These are phyloP conservation scores for Marronus borbonicus DNA, from an alignment of 2,888 invertebrate genomes.

Conservation along the genomic window DNA sequence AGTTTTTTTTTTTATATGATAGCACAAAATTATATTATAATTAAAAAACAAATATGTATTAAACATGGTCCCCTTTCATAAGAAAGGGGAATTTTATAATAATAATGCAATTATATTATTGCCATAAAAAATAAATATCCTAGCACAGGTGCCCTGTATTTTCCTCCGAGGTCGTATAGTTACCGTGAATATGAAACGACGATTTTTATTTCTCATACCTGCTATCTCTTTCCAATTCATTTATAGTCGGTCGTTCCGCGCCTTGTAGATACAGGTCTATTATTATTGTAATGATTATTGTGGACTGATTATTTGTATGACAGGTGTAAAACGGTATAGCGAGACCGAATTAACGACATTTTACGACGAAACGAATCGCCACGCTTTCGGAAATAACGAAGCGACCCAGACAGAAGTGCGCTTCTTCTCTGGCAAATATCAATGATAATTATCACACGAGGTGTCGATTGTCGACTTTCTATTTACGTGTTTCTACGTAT, in stretches of 20 bases:
- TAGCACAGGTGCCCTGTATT: too few relatives aligned
- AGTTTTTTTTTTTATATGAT: too few relatives aligned
- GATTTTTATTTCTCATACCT: background rate
- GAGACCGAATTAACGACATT: conserved; percentile 33
- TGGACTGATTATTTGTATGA: conserved; percentile 32
- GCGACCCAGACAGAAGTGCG: background rate
- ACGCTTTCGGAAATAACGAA: conserved; percentile 24
- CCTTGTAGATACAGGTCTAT: background rate
- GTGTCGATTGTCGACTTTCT: conserved; percentile 34
- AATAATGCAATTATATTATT: too few relatives aligned
- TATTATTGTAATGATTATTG: conserved; percentile 29
- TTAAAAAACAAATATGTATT: too few relatives aligned
- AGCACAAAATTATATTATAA: too few relatives aligned
- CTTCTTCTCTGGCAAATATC: conserved; percentile 32
- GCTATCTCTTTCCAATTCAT: conserved; percentile 17
- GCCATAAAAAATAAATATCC: too few relatives aligned
- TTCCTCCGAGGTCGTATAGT: too few relatives aligned
- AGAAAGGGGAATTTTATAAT: too few relatives aligned
- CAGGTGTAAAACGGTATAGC: conserved; percentile 38
- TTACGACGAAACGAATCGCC: conserved; percentile 1
- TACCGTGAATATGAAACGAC: background rate
- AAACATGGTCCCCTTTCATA: too few relatives aligned
- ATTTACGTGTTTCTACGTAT: conserved; percentile 16
- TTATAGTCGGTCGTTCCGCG: conserved; percentile 1
- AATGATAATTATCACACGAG: conserved; percentile 26